Percentiles rank a stretch among this genome's conserved stretches.
These are phyloP conservation scores for Aurelia coerulea DNA, from an alignment of 30 jellyfish, hydroid and myxozoan genomes.

Conservation along the genomic window DNA sequence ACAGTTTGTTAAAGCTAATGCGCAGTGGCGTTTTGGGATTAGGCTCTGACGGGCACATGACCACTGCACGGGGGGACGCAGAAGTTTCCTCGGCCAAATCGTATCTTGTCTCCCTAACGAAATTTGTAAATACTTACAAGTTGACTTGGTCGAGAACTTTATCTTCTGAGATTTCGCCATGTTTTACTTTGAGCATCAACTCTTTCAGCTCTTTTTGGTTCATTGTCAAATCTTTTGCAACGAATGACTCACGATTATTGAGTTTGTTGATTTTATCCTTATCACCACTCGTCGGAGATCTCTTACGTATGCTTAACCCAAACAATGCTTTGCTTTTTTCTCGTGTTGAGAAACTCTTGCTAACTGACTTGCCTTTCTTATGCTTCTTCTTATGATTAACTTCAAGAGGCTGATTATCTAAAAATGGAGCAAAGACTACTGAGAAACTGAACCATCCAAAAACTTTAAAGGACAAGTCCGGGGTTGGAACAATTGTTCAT, in stretches of 20 bases:
- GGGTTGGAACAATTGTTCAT: too few species aligned
- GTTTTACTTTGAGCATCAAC: slow-evolving; percentile 80
- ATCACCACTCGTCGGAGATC: slow-evolving; percentile 39
- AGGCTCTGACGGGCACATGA: too few species aligned
- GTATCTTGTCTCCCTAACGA: too few species aligned
- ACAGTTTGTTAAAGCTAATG: too few species aligned
- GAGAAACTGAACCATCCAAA: too few species aligned
- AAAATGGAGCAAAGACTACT: too few species aligned
- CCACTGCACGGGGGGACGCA: too few species aligned
- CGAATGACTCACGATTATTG: slow-evolving; percentile 20
- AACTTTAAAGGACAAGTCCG: too few species aligned
- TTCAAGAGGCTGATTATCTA: too few species aligned
- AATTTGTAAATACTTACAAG: slow-evolving; percentile 27
- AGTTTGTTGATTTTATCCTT: neutral
- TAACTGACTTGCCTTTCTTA: slow-evolving; percentile 22
- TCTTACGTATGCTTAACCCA: slow-evolving; percentile 48
- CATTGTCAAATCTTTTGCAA: slow-evolving; percentile 82
- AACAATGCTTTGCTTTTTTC: slow-evolving; percentile 27
- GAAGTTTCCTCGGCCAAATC: too few species aligned
- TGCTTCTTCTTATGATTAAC: neutral
- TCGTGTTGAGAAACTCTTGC: slow-evolving; percentile 48
- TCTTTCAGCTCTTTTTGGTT: slow-evolving; percentile 59
- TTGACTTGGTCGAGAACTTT: slow-evolving; percentile 70
- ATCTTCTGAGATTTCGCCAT: slow-evolving; percentile 75
- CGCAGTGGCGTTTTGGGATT: too few species aligned